Percentiles rank a stretch among this genome's conserved stretches.
Conservation (phyloP, 2,888 invertebrate genomes). For the Fabriciana adippe region DNA sequence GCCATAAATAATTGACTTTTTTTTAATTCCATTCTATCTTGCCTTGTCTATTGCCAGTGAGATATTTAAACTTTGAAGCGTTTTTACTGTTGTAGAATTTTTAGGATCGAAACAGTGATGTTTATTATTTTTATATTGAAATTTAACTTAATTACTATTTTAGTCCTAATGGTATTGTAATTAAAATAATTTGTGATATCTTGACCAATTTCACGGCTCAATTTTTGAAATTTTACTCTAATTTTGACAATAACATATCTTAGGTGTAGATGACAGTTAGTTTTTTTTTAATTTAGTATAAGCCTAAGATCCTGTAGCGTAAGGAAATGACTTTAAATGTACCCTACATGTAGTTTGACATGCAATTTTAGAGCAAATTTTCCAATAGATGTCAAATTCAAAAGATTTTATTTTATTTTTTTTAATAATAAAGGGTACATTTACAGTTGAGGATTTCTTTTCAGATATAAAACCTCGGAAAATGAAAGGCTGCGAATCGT, state of each 20-base stretch:
- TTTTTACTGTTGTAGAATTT: background rate
- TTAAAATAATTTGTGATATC: too few species aligned
- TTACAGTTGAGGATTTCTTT: conserved; percentile 71
- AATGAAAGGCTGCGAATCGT: conserved; percentile 65
- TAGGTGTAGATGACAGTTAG: too few species aligned
- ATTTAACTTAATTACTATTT: too few species aligned
- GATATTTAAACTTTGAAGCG: background rate
- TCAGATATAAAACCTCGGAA: conserved; percentile 69
- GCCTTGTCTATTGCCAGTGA: background rate
- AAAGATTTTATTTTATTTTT: conserved; percentile 19
- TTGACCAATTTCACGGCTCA: background rate
- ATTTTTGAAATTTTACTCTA: background rate
- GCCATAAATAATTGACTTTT: conserved; percentile 32
- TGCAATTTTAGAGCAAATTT: background rate
- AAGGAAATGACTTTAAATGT: conserved; percentile 45
- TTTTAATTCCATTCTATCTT: background rate
- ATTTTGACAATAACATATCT: too few species aligned
- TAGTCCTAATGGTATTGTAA: too few species aligned
- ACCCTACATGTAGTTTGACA: conserved; percentile 38
- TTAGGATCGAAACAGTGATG: too few species aligned
- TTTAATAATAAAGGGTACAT: conserved; percentile 63
- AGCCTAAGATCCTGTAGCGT: background rate
- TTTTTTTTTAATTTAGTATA: background rate
- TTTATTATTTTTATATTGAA: too few species aligned
- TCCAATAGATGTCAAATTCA: conserved; percentile 8